These are phyloP conservation scores for Bombus huntii DNA, from an alignment of 1,140 invertebrate genomes.

Conservation along the genomic window DNA sequence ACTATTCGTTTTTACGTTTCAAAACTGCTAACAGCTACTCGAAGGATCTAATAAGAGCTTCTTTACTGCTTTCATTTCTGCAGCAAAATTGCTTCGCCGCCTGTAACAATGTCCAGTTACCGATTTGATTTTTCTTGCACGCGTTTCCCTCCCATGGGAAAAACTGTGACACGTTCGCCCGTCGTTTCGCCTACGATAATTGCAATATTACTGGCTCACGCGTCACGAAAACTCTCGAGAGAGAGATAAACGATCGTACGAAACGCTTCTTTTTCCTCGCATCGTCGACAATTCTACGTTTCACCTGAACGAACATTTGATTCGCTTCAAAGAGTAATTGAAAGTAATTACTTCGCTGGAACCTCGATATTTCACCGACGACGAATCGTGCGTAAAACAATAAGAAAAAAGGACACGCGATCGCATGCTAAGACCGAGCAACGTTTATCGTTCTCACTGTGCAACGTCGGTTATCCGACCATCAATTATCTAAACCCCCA, in stretches of 20 bases:
- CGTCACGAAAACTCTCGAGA: not conserved
- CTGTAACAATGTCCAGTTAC: not conserved
- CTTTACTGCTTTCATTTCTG: slow-evolving; percentile 19
- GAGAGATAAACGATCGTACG: not conserved
- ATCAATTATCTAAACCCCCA: not conserved
- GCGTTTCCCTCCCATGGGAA: not conserved
- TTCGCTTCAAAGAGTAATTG: not conserved
- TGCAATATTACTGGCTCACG: slow-evolving; percentile 1
- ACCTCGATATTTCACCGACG: not conserved
- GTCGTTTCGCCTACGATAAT: slow-evolving; percentile 11
- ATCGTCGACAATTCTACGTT: not conserved
- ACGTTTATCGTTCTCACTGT: not conserved
- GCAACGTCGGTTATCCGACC: not conserved
- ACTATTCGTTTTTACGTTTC: slow-evolving; percentile 27
- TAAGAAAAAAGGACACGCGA: no score
- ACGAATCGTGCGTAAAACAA: not conserved
- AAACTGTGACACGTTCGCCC: not conserved
- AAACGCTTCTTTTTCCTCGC: not conserved
- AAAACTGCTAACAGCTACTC: not conserved
- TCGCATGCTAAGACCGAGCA: not conserved
- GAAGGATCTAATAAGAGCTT: slow-evolving; percentile 33
- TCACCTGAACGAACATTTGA: not conserved
- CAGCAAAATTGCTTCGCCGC: not conserved
- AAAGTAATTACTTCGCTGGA: not conserved
- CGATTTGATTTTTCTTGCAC: slow-evolving; percentile 40